Evolutionary conservation across 2,113 vertebrate genomes (phyloP).

Genomic region (Aegotheles bennettii): DNA sequence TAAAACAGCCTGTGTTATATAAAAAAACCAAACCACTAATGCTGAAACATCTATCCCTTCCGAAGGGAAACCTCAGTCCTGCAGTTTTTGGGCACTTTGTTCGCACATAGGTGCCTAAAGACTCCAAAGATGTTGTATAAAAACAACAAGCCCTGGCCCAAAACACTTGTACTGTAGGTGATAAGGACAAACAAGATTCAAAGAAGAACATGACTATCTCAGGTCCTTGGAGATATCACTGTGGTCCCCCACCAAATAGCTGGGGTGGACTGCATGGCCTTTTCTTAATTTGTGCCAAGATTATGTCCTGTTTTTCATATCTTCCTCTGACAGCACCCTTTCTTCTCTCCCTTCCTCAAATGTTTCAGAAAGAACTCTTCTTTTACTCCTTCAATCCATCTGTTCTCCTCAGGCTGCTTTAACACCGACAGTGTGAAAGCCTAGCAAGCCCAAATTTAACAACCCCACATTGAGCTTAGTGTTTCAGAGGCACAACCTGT

Average conservation of each 20-base stretch:
- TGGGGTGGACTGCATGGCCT: neutral
- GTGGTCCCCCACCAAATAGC: neutral
- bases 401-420: constrained; percentile 21
- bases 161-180: neutral
- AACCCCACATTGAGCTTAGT: neutral
- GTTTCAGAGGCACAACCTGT: constrained; percentile 25
- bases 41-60: neutral
- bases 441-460: constrained; percentile 33
- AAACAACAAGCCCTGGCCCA: neutral
- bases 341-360: neutral
- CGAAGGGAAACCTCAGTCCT: neutral
- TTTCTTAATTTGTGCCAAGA: neutral
- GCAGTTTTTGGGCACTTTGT: neutral
- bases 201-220: neutral
- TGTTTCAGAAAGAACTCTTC: neutral
- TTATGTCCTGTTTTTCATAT: neutral
- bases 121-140: neutral
- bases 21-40: neutral
- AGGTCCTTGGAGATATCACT: neutral
- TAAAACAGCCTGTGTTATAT: neutral
- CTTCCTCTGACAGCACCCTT: neutral
- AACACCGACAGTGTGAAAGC: neutral
- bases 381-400: constrained; percentile 28
- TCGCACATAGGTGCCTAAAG: neutral
- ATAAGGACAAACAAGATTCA: neutral